Evolutionary conservation across 2,888 invertebrate genomes (phyloP), one percentile per base, ranked within the genome.

Genomic region (Papilio protenor): DNA sequence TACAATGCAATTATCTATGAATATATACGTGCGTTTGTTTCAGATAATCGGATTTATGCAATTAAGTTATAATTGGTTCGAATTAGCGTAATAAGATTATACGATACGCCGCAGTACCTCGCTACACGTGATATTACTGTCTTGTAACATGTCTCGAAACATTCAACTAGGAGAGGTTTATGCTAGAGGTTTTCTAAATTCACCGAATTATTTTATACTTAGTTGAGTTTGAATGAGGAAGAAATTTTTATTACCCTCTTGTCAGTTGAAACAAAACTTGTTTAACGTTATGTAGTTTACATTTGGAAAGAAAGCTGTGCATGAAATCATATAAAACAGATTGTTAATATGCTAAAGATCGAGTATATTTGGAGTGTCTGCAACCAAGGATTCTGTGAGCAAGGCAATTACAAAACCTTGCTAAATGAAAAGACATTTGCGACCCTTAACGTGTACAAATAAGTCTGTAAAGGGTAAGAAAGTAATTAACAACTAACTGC

Each of bases 31-130:
- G 18, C 72, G 55, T 72, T 66, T 66, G 45, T 66, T 52, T 33
- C 55, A 18, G 52, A 72, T 72, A 72, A 72, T 72, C 72, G 52
- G 72, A 72, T 72, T 72, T 27, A 52, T 55, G 72, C 72, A 72
- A 72, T 72, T 55, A 72, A 71, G 18, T 49, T 49, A 71, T 71
- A 71, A 71, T 71, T 49, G 49, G 49, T 49, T 49, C 18, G 70
- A 49, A 71, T 49, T 71, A 71, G 70, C 18, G 45, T 66, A 66
- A 66, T 66, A 66, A 66, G 66, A 66, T 66, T 66, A 66, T 45
- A 45, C 66, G 40, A 40, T 64, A 40, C 64, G 33, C 18, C 64
- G 33, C 18, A n/a, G 33, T 40, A 64, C 64, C 10, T 64, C 40
- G 40, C 59, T 59, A 59, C 27, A 12, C 14, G 45, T 66, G 33